Conservation (phyloP, 2,113 vertebrate species). For the Petrocephalus microphthalmus region DNA sequence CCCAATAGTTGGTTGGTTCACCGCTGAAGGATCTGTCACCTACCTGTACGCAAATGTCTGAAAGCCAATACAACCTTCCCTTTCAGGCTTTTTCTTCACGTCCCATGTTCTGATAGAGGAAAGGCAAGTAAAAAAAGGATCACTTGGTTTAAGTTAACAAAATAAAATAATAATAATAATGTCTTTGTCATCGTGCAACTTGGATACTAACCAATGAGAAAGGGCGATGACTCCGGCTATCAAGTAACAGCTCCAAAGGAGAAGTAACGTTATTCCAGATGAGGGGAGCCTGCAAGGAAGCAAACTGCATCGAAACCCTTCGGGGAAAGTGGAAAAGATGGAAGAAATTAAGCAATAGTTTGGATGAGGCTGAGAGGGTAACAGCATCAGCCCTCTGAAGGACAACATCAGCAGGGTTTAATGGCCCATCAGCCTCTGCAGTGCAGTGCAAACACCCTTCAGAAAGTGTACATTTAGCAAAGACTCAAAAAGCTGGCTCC, state of each 20-base stretch:
- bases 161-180: background rate
- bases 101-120: slow-evolving; percentile 33
- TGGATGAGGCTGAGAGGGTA: background rate
- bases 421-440: slow-evolving; percentile 22
- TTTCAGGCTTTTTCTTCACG: slow-evolving; percentile 25
- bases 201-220: background rate
- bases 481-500: slow-evolving; percentile 3
- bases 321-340: background rate
- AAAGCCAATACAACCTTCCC: slow-evolving; percentile 28
- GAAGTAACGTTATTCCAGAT: background rate
- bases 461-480: slow-evolving; percentile 20
- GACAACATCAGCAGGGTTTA: background rate
- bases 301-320: background rate
- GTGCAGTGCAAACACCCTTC: slow-evolving; percentile 4
- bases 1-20: background rate
- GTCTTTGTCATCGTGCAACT: background rate
- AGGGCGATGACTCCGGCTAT: background rate
- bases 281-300: background rate
- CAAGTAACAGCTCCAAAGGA: background rate
- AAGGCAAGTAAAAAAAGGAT: background rate
- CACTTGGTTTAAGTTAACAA: background rate
- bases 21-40: background rate
- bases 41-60: slow-evolving; percentile 6
- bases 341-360: background rate
- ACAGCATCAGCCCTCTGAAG: background rate